Base-by-base conservation (phyloP, 2,888 invertebrate genomes). In the Pinctada fucata region DNA sequence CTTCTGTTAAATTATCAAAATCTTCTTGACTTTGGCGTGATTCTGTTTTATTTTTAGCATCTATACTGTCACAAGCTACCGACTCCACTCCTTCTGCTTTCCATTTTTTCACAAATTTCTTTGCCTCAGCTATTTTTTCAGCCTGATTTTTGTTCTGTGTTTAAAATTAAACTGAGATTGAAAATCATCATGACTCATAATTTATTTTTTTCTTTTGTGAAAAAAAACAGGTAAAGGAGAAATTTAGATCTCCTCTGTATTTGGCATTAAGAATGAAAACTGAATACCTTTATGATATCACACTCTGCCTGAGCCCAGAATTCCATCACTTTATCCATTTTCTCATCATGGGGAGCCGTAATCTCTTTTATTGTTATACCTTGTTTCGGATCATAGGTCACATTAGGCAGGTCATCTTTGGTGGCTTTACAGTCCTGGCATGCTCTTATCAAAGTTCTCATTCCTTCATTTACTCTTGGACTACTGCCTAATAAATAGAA, bases 251-350 rank as follows among this genome's bases (percentile, higher is more conserved):
- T n/a, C n/a, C n/a, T n/a, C n/a, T n/a, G n/a, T n/a, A n/a, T n/a
- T n/a, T n/a, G n/a, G n/a, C n/a, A n/a, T n/a, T n/a, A n/a, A n/a
- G n/a, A n/a, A n/a, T n/a, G n/a, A n/a, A n/a, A n/a, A n/a, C n/a
- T n/a, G n/a, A n/a, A n/a, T n/a, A 87, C 87, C 80, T 78, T 80
- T 4, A 82, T 78, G 8, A 74, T 69, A 13, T 82, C 82, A 66
- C 80, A 79, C 47, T 80, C 63, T 16, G 82, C 78, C 72, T 84
- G 83, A 10, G 86, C 86, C 86, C 84, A 86, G 31, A 83, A 68
- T 70, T 84, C 86, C 86, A 87, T 85, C 50, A 83, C 81, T 72
- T 79, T 79, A 68, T 87, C 87, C 45, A 82, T 66, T 67, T 84
- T 82, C 48, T 79, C 70, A 50, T 75, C 79, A 16, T 84, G 58